Conservation (phyloP, 2,888 invertebrate genomes). For the Drosophila melanosoma region DNA sequence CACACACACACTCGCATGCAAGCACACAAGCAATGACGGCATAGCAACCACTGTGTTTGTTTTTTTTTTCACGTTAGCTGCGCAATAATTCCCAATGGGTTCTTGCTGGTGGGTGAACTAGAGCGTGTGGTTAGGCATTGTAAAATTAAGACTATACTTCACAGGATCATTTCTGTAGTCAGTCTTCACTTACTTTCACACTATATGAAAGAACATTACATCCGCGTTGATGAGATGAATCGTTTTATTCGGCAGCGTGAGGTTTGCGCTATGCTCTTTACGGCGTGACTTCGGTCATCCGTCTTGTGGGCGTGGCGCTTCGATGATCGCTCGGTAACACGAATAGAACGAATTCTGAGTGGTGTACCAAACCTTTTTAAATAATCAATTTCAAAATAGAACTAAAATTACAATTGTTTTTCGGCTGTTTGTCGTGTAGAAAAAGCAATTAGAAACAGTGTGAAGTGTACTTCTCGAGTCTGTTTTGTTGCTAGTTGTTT, state of each 20-base stretch:
- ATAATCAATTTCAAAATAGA: conserved; percentile 50
- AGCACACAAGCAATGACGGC: not conserved
- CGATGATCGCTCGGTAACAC: conserved; percentile 78
- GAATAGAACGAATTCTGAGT: conserved; percentile 80
- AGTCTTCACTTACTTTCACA: conserved; percentile 87
- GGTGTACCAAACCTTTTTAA: conserved; percentile 53
- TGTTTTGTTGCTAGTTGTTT: conserved; percentile 39
- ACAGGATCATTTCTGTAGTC: conserved; percentile 90
- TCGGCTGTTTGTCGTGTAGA: not conserved
- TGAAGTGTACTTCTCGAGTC: conserved; percentile 21
- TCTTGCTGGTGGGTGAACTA: conserved; percentile 12
- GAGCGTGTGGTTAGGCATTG: not conserved
- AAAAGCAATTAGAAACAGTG: conserved; percentile 51
- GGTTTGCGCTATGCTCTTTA: conserved; percentile 68
- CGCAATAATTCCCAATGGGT: conserved; percentile 64
- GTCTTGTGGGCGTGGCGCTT: conserved; percentile 45
- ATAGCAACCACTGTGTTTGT: not conserved
- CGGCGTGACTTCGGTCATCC: conserved; percentile 10
- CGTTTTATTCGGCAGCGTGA: conserved; percentile 86
- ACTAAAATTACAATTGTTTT: not conserved
- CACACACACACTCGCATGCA: not conserved
- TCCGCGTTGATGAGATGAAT: conserved; percentile 87
- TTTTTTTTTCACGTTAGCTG: not conserved
- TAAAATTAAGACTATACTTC: conserved; percentile 86
- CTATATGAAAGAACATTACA: conserved; percentile 85